These are phyloP conservation scores for Helicoverpa zea DNA, from an alignment of 1,140 invertebrate genomes.

Conservation along the genomic window DNA sequence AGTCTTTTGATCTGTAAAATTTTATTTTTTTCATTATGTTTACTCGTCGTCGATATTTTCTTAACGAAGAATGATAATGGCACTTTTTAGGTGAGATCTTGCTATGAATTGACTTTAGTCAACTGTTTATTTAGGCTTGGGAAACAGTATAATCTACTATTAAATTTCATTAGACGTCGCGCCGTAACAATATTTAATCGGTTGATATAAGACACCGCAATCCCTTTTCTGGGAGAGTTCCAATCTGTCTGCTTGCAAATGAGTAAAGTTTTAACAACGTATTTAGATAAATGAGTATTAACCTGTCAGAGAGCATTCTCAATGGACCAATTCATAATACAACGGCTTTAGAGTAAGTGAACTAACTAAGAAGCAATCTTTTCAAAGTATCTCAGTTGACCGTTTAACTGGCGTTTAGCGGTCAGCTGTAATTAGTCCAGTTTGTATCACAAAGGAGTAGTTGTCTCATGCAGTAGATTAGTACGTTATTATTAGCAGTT, in stretches of 20 bases:
- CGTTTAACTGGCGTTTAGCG: conserved; percentile 20
- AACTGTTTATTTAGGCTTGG: conserved; percentile 9
- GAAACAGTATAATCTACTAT: conserved; percentile 8
- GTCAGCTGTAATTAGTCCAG: conserved; percentile 17
- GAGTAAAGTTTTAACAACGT: conserved; percentile 49
- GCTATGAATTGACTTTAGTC: neutral
- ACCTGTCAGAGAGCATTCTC: conserved; percentile 37
- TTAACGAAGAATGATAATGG: neutral
- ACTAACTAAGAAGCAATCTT: conserved; percentile 35
- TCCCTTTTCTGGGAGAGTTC: conserved; percentile 1
- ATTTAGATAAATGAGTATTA: conserved; percentile 50
- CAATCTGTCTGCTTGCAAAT: conserved; percentile 47
- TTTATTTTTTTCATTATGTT: neutral
- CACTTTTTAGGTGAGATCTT: conserved; percentile 5
- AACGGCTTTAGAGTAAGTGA: neutral
- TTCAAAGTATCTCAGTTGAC: conserved; percentile 1
- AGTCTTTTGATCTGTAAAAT: conserved; percentile 8
- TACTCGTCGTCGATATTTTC: neutral
- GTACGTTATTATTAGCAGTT: conserved; percentile 59
- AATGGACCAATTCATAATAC: conserved; percentile 28
- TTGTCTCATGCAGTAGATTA: conserved; percentile 42
- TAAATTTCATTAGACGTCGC: conserved; percentile 1
- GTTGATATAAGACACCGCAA: conserved; percentile 21
- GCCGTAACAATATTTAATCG: neutral
- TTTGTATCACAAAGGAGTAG: conserved; percentile 24